Percentiles rank a stretch among this genome's conserved stretches.
phyloP scores from a whole-genome alignment of 2,797 vertebrate species.

The Coreius guichenoti region DNA sequence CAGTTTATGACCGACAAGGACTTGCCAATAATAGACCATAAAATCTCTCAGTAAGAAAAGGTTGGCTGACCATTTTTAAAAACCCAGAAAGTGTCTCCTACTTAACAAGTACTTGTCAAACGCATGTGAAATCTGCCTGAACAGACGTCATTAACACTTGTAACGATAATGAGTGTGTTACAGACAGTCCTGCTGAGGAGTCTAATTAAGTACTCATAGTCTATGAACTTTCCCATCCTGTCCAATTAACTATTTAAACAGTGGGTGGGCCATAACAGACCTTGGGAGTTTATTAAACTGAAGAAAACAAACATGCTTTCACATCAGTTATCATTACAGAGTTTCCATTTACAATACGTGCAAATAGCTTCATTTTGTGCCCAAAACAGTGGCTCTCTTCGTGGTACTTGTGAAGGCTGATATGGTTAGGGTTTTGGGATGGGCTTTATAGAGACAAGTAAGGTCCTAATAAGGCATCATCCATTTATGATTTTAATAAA shows the following conservation, averaged over 20 bases:
- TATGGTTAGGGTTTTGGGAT: neutral
- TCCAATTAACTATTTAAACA: slow-evolving; percentile 61
- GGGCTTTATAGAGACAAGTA: neutral
- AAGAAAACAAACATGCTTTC: slow-evolving; percentile 1
- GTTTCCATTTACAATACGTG: neutral
- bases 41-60: neutral
- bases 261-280: slow-evolving; percentile 52
- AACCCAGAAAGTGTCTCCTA: neutral
- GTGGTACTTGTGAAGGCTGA: neutral
- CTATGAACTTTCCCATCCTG: slow-evolving; percentile 56
- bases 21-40: neutral
- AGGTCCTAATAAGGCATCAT: neutral
- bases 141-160: neutral
- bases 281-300: slow-evolving; percentile 52
- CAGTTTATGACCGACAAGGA: neutral
- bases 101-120: neutral
- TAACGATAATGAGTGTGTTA: slow-evolving; percentile 15
- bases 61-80: neutral
- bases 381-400: neutral
- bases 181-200: slow-evolving; percentile 41
- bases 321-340: neutral
- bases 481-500: neutral
- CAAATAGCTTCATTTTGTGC: neutral
- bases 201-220: slow-evolving; percentile 47
- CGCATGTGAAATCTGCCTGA: neutral